Evolutionary conservation across 2,888 invertebrate genomes (phyloP), one percentile per base, ranked within the genome.

Genomic region (Acronicta psi): DNA sequence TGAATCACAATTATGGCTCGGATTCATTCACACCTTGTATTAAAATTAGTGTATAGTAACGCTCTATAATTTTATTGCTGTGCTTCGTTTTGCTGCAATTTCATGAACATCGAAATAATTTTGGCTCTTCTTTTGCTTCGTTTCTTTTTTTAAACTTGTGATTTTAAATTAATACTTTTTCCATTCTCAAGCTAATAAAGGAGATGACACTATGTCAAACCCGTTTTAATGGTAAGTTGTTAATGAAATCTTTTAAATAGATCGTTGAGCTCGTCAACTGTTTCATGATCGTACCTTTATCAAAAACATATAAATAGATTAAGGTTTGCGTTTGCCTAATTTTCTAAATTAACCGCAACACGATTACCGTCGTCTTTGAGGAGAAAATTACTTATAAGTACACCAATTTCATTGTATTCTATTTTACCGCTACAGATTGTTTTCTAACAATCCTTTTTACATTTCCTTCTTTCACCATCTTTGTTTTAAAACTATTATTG

Each of bases 1-100:
- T 75, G 70, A 77, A 49, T 74, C 74, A 74, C 59, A 47, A 34
- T 31, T 46, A 58, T 45, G 31, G n/a, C 11, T 20, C 23, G 23
- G 36, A 66, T 56, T 57, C 37, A 58, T 72, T 75, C 53, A 61
- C 64, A 60, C 64, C 64, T 72, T 47, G 13, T 52, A 16, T 53
- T 43, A 46, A 42, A 62, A 62, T 61, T 18, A 46, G 40, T 51
- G 40, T 40, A 54, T 14, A 13, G 51, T 59, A 46, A 69, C 46
- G 8, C 31, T 45, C 44, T 49, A 46, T 52, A 57, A 52, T 64
- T 57, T 63, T 63, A 64, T 52, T 69, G 31, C 16, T 3, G 8
- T 29, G 18, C 13, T 34, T 34, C 31, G 13, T 34, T n/a, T 34
- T 34, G n/a, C 6, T n/a, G 34, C 34, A 31, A 13, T 13, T 31